Evolutionary conservation across 2,113 vertebrate genomes (phyloP).

Genomic region (Muntiacus muntjak): DNA sequence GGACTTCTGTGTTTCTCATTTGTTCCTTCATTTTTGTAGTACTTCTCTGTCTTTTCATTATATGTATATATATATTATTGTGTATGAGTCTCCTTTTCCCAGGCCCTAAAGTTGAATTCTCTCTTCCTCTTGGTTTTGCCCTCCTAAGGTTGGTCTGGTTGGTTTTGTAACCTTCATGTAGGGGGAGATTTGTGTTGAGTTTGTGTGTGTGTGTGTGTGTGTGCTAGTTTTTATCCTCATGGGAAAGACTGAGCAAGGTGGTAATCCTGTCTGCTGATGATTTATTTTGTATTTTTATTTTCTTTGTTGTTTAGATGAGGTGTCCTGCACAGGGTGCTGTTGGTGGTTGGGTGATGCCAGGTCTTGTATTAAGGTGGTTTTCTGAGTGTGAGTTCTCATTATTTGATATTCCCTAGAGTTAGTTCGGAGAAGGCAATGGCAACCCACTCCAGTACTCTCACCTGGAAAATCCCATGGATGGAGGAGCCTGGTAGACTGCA

Average conservation of each 20-base stretch:
- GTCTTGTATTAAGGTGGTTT: not conserved
- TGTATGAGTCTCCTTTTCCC: not conserved
- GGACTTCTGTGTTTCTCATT: not conserved
- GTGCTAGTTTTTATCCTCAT: not conserved
- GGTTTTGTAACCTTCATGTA: not conserved
- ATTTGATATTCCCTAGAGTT: not conserved
- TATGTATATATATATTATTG: too few species aligned
- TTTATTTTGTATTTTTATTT: not conserved
- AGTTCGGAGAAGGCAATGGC: not conserved
- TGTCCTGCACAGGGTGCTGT: rapidly evolving
- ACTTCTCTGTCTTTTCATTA: not conserved
- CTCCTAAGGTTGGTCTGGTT: not conserved
- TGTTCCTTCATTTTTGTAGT: not conserved
- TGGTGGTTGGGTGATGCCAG: not conserved
- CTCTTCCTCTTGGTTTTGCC: not conserved
- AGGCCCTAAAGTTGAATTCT: not conserved
- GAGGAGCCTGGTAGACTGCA: too few species aligned
- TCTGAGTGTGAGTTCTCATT: not conserved
- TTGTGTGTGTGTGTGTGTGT: too few species aligned
- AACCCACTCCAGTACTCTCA: too few species aligned
- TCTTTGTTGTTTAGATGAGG: not conserved
- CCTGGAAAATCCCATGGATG: too few species aligned
- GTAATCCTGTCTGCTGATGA: not conserved
- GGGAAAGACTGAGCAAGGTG: not conserved
- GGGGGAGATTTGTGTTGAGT: not conserved